Evolutionary conservation across 2,797 vertebrate genomes (phyloP).

Genomic region (Lagocephalus sceleratus): DNA sequence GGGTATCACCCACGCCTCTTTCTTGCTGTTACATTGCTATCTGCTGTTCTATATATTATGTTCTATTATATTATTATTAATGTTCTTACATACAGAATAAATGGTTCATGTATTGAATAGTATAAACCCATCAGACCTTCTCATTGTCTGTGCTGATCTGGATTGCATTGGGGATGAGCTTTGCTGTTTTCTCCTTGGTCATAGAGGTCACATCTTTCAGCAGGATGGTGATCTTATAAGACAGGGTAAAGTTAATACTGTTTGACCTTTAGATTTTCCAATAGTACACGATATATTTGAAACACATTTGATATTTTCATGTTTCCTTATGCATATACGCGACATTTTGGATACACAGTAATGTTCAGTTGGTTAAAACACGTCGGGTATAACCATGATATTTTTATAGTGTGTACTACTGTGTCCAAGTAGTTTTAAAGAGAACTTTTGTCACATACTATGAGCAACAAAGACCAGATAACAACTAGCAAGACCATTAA

Average conservation of each 20-base stretch:
- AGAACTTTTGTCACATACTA: constrained; percentile 31
- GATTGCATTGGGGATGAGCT: constrained; percentile 91
- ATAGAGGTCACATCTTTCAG: constrained; percentile 87
- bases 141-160: constrained; percentile 89
- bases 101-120: too few relatives aligned
- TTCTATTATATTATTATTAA: neutral
- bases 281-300: neutral
- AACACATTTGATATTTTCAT: too few relatives aligned
- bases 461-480: constrained; percentile 26
- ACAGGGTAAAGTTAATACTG: neutral
- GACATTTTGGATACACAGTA: too few relatives aligned
- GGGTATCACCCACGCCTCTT: constrained; percentile 20
- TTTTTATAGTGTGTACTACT: too few relatives aligned
- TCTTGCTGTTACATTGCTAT: too few relatives aligned
- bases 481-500: neutral
- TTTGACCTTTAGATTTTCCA: too few relatives aligned
- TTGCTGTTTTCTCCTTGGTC: constrained; percentile 92
- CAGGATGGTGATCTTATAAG: constrained; percentile 85
- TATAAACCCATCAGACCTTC: constrained; percentile 69
- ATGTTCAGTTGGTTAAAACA: neutral
- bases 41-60: too few relatives aligned
- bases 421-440: constrained; percentile 23
- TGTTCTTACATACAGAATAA: neutral
- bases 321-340: too few relatives aligned
- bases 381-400: too few relatives aligned